Evolutionary conservation across 2,888 invertebrate species (phyloP), one percentile per base, ranked within the genome.

Genomic region (Candidula unifasciata): DNA sequence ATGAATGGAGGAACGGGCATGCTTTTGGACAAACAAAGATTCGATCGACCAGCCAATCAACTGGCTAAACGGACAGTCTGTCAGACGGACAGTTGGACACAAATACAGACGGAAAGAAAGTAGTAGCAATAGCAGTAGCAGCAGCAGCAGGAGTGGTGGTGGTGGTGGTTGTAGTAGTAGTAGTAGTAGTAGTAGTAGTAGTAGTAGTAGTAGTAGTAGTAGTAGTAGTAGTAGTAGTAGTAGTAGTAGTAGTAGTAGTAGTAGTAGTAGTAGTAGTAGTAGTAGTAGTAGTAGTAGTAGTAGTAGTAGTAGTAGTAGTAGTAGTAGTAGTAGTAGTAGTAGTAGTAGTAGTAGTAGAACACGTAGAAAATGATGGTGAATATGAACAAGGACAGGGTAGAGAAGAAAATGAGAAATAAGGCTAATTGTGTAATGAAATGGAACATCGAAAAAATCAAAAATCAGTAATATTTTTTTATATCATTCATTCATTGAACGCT

Each of bases 241-340:
- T 77, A 52, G 77, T 77, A 52, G 54, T 77, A 52, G 54, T 77
- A 52, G 54, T 77, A 52, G 54, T 77, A 77, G 77, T 77, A 52
- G 77, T 77, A 27, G 77, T 77, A 77, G 54, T 77, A 52, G 77
- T 77, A 52, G 77, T 77, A 52, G 77, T 77, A 52, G 54, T 77
- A 52, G 54, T 77, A 27, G 77, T 54, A 52, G 54, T 77, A 52
- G 77, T 54, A 52, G 77, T 54, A 52, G 77, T 77, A 52, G 77
- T 77, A 27, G 77, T 77, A 52, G 77, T 77, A 52, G 54, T 54
- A 52, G 54, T 77, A 52, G 54, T 77, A 77, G 54, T 77, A 37
- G 77, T 77, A 27, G 77, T 77, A 77, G 54, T 77, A 52, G 77
- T 77, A 52, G 77, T 77, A 52, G 77, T 77, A 27, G 77, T 77